These are phyloP conservation scores for Vesta saturnalis DNA, from an alignment of 2,888 invertebrate species.

Conservation along the genomic window DNA sequence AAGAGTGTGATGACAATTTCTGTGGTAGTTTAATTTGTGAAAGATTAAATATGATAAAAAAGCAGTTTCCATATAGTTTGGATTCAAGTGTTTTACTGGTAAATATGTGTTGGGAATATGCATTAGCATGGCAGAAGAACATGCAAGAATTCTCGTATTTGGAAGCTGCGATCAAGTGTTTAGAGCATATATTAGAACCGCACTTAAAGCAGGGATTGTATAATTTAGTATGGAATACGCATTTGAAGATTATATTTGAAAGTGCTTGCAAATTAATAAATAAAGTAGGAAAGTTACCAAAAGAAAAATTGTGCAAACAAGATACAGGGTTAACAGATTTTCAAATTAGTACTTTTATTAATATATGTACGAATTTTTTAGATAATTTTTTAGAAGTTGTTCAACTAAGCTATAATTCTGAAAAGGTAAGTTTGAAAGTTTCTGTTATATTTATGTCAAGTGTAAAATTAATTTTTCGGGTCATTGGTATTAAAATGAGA, in stretches of 20 bases:
- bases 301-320: conserved; percentile 83
- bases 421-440: conserved; percentile 36
- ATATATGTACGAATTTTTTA: conserved; percentile 64
- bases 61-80: conserved; percentile 88
- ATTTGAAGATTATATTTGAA: conserved; percentile 84
- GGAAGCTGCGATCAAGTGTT: conserved; percentile 75
- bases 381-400: conserved; percentile 62
- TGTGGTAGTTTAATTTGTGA: conserved; percentile 65
- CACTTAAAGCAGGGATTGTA: conserved; percentile 83
- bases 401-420: conserved; percentile 54
- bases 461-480: too few species aligned
- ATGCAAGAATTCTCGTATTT: conserved; percentile 73
- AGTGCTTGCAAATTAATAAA: conserved; percentile 78
- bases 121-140: conserved; percentile 86
- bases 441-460: too few species aligned
- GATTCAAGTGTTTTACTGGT: conserved; percentile 81
- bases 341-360: conserved; percentile 66
- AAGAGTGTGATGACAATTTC: conserved; percentile 12
- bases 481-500: too few species aligned
- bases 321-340: conserved; percentile 77
- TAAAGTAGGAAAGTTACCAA: conserved; percentile 85
- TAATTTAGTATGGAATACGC: conserved; percentile 88
- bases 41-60: conserved; percentile 71
- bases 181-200: conserved; percentile 72
- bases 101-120: conserved; percentile 93